Base-by-base conservation (phyloP, 92 coral and sea anemone genomes). In the Epizoanthus fatuus region DNA sequence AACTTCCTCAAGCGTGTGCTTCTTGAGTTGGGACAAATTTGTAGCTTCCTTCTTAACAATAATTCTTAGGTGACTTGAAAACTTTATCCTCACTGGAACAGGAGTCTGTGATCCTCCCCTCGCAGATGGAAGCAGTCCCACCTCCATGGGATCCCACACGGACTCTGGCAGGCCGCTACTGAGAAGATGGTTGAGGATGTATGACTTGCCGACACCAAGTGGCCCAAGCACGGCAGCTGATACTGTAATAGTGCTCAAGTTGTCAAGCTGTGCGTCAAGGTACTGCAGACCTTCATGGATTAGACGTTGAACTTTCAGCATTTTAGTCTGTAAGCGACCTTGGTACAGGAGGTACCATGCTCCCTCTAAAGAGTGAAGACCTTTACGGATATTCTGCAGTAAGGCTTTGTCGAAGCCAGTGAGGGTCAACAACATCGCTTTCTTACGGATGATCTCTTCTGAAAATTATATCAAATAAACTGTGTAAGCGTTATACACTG, bases 191-290 rank as follows among this genome's bases (percentile, higher is more conserved):
- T 90, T 90, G 69, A 90, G 85, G 3, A 90, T 29, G 65, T 60
- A 90, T 37, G 91, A 86, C 45, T 90, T 90, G 57, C 93, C 93
- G 19, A 60, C 80, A 29, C 93, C 93, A 7, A 67, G 91, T n/a
- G 78, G 79, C 45, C 93, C 93, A 66, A 90, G 87, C 16, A 81
- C 86, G 42, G 88, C 93, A 58, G 86, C 80, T 63, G 85, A 73
- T 55, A 90, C 20, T n/a, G 81, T 54, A 39, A 86, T 62, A 51
- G 69, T 86, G 40, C 87, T 81, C 64, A 80, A 85, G 25, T 74
- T 56, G 25, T 74, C 84, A 56, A 90, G 89, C 44, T 72, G 75
- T 20, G 73, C 39, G 15, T 60, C 72, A 13, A 86, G 80, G 64
- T 32, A 86, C 56, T 90, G 68, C 37, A 86, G 58, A 68, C 82